A percentile compares a stretch with the other conserved stretches of the same genome.
phyloP scores from a whole-genome alignment of 2,797 vertebrate species.

The Petrocephalus sullivani region DNA sequence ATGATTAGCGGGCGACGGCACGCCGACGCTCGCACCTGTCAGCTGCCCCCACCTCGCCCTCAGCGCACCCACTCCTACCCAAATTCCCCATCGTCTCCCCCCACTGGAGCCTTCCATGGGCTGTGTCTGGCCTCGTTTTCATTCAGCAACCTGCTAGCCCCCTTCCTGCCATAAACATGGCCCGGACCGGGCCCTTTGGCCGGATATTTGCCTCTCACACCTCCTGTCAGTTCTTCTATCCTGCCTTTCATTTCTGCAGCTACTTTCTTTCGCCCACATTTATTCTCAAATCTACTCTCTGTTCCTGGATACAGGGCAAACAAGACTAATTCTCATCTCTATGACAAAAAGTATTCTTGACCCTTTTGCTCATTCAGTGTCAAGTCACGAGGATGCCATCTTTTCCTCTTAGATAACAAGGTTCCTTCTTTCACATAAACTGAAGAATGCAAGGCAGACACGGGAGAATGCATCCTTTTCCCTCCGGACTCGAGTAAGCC shows the following conservation, averaged over 20 bases:
- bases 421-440: background rate
- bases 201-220: background rate
- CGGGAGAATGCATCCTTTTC: background rate
- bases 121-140: background rate
- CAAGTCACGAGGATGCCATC: background rate
- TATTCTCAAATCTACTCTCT: background rate
- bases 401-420: background rate
- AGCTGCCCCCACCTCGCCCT: conserved; percentile 18
- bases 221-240: background rate
- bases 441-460: background rate
- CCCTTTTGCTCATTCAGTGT: background rate
- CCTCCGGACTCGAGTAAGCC: background rate
- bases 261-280: background rate
- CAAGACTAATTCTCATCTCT: background rate
- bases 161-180: background rate
- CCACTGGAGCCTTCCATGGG: background rate
- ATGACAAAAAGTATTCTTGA: background rate
- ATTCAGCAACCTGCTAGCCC: background rate
- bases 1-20: conserved; percentile 29
- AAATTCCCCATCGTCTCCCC: background rate
- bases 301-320: background rate
- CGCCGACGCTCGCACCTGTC: conserved; percentile 18
- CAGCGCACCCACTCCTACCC: background rate
- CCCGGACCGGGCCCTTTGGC: background rate
- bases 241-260: background rate